Percentiles rank a stretch among this genome's conserved stretches.
Conservation (phyloP, 2,113 vertebrate species). For the Anas platyrhynchos region DNA sequence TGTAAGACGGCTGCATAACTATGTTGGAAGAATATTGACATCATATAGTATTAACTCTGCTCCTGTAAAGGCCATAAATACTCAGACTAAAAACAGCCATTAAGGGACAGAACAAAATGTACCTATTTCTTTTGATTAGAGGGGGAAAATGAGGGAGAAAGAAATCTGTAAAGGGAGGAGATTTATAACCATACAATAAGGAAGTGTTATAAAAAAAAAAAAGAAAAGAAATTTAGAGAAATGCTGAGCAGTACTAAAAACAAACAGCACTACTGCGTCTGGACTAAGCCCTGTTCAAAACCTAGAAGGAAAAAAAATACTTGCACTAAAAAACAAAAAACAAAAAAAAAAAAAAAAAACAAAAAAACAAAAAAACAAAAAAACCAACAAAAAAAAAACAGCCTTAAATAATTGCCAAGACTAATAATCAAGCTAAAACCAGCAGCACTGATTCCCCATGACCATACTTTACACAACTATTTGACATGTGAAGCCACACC, state of each 20-base stretch:
- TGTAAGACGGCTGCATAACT: conserved; percentile 68
- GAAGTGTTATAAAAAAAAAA: not conserved
- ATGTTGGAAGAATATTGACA: conserved; percentile 74
- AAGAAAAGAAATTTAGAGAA: not conserved
- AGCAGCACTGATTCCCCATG: not conserved
- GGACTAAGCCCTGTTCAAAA: not conserved
- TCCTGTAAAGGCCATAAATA: conserved; percentile 67
- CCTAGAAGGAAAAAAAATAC: not conserved
- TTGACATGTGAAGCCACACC: not conserved
- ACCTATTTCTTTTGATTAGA: conserved; percentile 57
- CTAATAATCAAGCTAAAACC: not conserved
- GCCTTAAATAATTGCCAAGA: not conserved
- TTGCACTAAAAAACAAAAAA: not conserved
- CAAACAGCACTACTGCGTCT: not conserved
- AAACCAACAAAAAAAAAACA: not conserved
- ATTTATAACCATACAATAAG: not conserved
- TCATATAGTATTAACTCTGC: conserved; percentile 68
- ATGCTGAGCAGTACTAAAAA: not conserved
- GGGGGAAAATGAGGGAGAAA: not conserved
- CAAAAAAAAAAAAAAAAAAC: not conserved
- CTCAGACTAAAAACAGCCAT: conserved; percentile 45
- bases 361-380: too few species aligned
- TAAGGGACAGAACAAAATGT: conserved; percentile 50
- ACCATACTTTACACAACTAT: not conserved
- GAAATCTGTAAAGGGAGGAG: not conserved